These are phyloP conservation scores for Adela reaumurella DNA, from an alignment of 2,888 invertebrate genomes.

Conservation along the genomic window DNA sequence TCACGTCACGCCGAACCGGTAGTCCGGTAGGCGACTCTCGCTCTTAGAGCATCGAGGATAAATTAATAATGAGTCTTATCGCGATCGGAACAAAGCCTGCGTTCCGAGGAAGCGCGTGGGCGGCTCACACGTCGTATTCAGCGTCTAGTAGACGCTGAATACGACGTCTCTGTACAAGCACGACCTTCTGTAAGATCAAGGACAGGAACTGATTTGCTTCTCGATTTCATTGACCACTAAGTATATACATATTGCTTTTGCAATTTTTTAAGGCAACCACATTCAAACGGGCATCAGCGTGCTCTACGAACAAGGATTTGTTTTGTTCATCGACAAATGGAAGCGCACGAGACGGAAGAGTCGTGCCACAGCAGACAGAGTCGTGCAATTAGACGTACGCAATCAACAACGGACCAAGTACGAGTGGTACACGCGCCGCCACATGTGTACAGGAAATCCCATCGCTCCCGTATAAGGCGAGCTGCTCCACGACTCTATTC, in stretches of 20 bases:
- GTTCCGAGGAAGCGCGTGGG: too few relatives aligned
- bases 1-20: neutral
- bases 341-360: neutral
- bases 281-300: too few relatives aligned
- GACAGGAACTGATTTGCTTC: too few relatives aligned
- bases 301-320: too few relatives aligned
- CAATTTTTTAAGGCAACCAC: too few relatives aligned
- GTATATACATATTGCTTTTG: too few relatives aligned
- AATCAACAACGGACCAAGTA: too few relatives aligned
- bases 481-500: neutral
- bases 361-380: neutral
- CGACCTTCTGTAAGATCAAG: neutral
- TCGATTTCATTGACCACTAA: too few relatives aligned
- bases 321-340: neutral
- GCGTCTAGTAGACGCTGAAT: too few relatives aligned
- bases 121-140: too few relatives aligned
- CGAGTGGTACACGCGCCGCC: neutral
- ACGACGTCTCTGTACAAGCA: too few relatives aligned
- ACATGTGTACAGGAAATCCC: neutral
- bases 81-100: neutral
- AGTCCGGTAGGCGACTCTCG: neutral
- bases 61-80: neutral
- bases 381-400: too few relatives aligned
- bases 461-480: neutral
- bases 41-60: neutral